Percentiles rank a stretch among this genome's conserved stretches.
Conservation (phyloP, 2,888 invertebrate species). For the Seira musarum region DNA sequence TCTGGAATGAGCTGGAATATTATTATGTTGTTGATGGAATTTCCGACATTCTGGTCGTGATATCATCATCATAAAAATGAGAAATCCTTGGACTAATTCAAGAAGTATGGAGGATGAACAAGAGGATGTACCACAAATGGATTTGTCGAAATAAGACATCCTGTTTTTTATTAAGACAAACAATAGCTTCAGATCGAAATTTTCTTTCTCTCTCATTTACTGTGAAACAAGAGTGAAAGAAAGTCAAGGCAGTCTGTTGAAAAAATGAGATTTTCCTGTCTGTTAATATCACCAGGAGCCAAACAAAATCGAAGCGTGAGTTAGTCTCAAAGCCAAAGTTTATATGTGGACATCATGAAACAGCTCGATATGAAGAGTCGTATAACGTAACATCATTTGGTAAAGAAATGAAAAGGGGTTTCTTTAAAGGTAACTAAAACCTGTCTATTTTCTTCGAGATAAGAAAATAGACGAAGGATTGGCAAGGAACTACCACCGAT, state of each 20-base stretch:
- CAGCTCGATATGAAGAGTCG: too few species aligned
- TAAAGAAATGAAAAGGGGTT: too few species aligned
- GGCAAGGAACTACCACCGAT: slow-evolving; percentile 21
- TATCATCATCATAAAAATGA: neutral
- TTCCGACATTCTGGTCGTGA: too few species aligned
- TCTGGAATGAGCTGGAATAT: too few species aligned
- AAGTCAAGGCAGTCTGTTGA: neutral
- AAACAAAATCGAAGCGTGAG: neutral
- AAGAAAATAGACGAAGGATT: slow-evolving; percentile 5
- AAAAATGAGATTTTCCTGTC: slow-evolving; percentile 7
- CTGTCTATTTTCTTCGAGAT: neutral
- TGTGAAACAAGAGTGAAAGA: neutral
- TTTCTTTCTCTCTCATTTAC: neutral
- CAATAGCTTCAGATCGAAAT: too few species aligned
- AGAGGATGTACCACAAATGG: too few species aligned
- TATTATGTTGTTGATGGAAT: too few species aligned
- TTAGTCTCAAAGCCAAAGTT: neutral
- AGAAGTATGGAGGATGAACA: too few species aligned
- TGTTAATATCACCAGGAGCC: neutral
- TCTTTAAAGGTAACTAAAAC: neutral
- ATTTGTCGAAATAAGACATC: neutral
- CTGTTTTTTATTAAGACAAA: slow-evolving; percentile 1
- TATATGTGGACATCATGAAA: too few species aligned
- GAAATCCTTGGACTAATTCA: slow-evolving; percentile 6
- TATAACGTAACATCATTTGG: too few species aligned